Evolutionary conservation across 92 coral and sea anemone species (phyloP), one percentile per base, ranked within the genome.

Genomic region (Epizoanthus illoricatus): DNA sequence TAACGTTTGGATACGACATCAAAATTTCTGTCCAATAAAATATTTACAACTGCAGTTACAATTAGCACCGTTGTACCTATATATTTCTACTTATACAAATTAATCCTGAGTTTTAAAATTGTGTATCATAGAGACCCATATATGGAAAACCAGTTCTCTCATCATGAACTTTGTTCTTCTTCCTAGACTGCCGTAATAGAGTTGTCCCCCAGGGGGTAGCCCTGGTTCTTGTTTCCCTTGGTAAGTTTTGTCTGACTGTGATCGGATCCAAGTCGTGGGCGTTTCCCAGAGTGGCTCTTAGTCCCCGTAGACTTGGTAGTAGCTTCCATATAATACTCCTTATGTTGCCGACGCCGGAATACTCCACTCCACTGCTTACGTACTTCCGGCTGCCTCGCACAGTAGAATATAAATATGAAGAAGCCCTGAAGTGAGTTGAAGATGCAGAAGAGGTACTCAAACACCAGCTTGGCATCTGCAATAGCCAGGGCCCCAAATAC

Each of bases 361-460:
- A 68, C 2, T 7, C 18, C 21, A 55, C 17, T 45, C 90, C 90
- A 87, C 36, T 84, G 70, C 56, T 87, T 71, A n/a, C 90, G 90
- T 39, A 87, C 90, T 57, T 87, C 90, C 0, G 75, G 83, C 47
- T 87, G 90, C 7, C 90, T 65, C 4, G 71, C 62, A 64, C 90
- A 87, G 57, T 87, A 80, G 47, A 87, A 87, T 62, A 84, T 7
- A 49, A 84, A 84, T 18, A 84, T 74, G 15, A 84, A 59, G 49
- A 73, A 74, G 15, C 87, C 87, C 66, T 84, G 87, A n/a, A 84
- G 87, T 12, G 87, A 84, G 52, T 84, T 84, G 81, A 84, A 43
- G 65, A 84, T 84, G 74, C 87, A 73, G 74, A 84, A 84, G 45
- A 84, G 60, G 20, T 84, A 84, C 55, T 84, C 81, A 69, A 84